These are phyloP conservation scores for Julus scandinavius DNA, from an alignment of 2,888 invertebrate species.

Conservation along the genomic window DNA sequence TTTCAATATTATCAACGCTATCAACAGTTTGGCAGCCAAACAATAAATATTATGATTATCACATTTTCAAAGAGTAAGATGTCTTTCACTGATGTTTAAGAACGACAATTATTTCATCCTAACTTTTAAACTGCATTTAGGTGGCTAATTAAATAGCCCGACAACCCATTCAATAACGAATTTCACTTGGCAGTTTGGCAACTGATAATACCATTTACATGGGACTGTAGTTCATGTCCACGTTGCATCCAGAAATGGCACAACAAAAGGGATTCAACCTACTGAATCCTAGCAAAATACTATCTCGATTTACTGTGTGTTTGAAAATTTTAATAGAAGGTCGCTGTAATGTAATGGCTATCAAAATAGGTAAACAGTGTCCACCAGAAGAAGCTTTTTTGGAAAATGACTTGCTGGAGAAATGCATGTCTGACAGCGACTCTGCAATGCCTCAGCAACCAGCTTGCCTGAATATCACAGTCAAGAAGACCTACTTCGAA, in stretches of 20 bases:
- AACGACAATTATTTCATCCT: no score
- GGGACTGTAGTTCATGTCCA: not conserved
- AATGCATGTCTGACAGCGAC: not conserved
- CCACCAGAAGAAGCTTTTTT: not conserved
- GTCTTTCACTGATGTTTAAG: no score
- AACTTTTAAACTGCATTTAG: no score
- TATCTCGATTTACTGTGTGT: not conserved
- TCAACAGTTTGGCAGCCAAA: no score
- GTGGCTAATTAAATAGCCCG: no score
- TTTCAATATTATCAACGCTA: no score
- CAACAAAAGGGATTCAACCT: not conserved
- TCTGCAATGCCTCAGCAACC: not conserved
- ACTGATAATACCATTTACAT: no score
- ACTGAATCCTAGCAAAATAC: not conserved
- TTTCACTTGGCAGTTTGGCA: no score
- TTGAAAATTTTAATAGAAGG: not conserved
- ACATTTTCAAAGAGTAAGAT: no score
- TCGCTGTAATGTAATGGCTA: not conserved
- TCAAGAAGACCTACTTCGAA: not conserved
- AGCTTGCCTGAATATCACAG: not conserved
- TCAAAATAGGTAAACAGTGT: not conserved
- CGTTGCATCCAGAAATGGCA: not conserved
- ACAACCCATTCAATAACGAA: no score
- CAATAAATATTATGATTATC: no score
- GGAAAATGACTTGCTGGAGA: not conserved